Base-by-base conservation (phyloP, 92 coral and sea anemone species). In the Zoanthus sansibaricus region DNA sequence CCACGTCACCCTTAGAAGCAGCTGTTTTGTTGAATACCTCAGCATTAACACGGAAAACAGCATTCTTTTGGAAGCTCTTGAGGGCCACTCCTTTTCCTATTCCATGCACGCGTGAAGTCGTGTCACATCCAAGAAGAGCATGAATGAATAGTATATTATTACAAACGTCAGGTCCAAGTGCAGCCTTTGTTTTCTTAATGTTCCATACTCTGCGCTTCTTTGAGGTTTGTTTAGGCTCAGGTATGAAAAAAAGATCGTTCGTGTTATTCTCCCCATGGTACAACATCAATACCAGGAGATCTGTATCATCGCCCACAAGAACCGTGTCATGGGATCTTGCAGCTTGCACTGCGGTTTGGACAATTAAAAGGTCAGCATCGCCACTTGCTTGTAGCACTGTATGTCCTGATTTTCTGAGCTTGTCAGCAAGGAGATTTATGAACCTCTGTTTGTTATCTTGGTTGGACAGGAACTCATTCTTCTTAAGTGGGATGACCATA, bases 281-380 rank as follows among this genome's bases (percentile, higher is more conserved):
- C 47, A 85, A 75, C 9, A 93, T 66, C 9, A 93, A 84, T 6
- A 87, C 89, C 4, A 90, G 86, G 4, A 93, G 90, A 72, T 87
- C 92, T 14, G 95, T 92, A 59, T 90, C 89, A 25, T 92, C 91
- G 25, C 92, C 92, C 9, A 89, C 88, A 1, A 91, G 85, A 1
- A 83, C 87, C 16, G 90, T 89, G 16, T 77, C 7, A 1, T 18
- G 21, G 0, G 82, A 42, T 46, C 83, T 69, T 18, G 91, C 92
- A 14, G 88, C 52, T 10, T 72, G 13, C 44, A 92, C 83, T 37
- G 93, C 87, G 2, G 89, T 90, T 72, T 86, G 20, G 1, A 72
- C 91, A 15, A 92, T 87, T 16, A 86, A 83, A 17, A 89, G 49
- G 56, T 92, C 95, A 25, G 93, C 90, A 82, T 92, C 94, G 8